phyloP scores from a whole-genome alignment of 2,797 vertebrate species.

The Mormyrus hasselquistii region DNA sequence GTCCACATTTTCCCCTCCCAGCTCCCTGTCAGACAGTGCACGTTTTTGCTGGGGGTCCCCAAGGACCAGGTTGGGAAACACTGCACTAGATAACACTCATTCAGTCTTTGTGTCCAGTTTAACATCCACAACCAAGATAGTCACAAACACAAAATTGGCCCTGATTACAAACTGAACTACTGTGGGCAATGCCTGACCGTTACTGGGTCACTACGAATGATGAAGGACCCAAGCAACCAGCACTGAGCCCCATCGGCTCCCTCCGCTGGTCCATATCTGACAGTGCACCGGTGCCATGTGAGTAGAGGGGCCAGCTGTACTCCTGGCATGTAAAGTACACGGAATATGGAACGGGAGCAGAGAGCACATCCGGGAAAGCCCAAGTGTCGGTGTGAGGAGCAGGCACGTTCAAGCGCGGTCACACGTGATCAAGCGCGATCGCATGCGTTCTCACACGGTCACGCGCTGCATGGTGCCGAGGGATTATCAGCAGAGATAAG shows the following conservation, averaged over 20 bases:
- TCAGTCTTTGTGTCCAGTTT: background rate
- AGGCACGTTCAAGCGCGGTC: background rate
- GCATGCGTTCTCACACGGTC: slow-evolving; percentile 36
- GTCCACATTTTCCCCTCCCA: background rate
- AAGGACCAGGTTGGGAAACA: background rate
- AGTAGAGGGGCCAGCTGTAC: background rate
- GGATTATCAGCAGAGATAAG: slow-evolving; percentile 49
- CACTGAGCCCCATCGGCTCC: background rate
- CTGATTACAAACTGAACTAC: background rate
- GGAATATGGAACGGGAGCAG: slow-evolving; percentile 24
- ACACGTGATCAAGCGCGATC: slow-evolving; percentile 12
- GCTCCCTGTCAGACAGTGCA: background rate
- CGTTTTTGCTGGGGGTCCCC: background rate
- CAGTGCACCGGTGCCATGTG: background rate
- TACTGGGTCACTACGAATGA: background rate
- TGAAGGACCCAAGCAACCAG: background rate
- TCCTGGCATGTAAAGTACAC: background rate
- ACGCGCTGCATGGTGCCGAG: slow-evolving; percentile 40
- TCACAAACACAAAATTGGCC: background rate
- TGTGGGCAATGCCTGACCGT: background rate
- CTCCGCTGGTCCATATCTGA: background rate
- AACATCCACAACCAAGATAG: background rate
- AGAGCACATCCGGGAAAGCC: background rate
- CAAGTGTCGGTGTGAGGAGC: background rate
- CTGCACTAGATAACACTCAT: background rate